Evolutionary conservation across 2,888 invertebrate genomes (phyloP).

Genomic region (Fragum sueziense): DNA sequence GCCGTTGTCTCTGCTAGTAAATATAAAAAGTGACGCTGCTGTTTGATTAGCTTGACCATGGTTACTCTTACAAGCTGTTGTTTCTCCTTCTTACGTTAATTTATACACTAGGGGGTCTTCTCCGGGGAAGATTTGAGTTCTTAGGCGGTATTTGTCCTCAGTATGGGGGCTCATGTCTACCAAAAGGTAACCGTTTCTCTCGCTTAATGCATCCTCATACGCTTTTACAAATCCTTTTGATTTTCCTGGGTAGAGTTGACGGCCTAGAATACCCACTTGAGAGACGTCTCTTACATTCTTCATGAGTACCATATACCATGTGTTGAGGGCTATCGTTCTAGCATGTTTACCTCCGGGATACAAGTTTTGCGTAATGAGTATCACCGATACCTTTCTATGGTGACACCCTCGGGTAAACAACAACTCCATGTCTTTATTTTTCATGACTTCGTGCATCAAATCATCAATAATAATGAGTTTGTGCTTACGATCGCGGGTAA

Average conservation of each 20-base stretch:
- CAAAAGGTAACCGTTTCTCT: slow-evolving; percentile 30
- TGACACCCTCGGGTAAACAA: slow-evolving; percentile 41
- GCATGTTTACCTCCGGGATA: slow-evolving; percentile 22
- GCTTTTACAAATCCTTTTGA: slow-evolving; percentile 26
- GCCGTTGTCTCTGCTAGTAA: slow-evolving; percentile 16
- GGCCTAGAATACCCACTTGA: slow-evolving; percentile 9
- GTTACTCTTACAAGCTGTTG: not conserved
- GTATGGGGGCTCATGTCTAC: slow-evolving; percentile 23
- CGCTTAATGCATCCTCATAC: slow-evolving; percentile 23
- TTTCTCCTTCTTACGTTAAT: slow-evolving; percentile 27
- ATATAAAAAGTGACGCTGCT: slow-evolving; percentile 34
- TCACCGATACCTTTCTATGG: slow-evolving; percentile 26
- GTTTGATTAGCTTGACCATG: slow-evolving; percentile 35
- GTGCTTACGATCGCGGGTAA: slow-evolving; percentile 25
- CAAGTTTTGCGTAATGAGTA: slow-evolving; percentile 21
- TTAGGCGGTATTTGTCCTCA: slow-evolving; percentile 21
- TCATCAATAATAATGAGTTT: slow-evolving; percentile 41
- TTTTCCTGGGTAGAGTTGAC: slow-evolving; percentile 25
- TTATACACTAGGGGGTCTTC: slow-evolving; percentile 25
- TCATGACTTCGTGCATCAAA: slow-evolving; percentile 33
- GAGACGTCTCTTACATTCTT: slow-evolving; percentile 24
- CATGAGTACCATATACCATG: slow-evolving; percentile 30
- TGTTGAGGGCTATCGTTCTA: slow-evolving; percentile 38
- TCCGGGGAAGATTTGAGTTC: slow-evolving; percentile 24
- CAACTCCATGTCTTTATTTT: slow-evolving; percentile 27